These are phyloP conservation scores for Strigamia crassipes DNA, from an alignment of 2,888 invertebrate genomes.

Conservation along the genomic window DNA sequence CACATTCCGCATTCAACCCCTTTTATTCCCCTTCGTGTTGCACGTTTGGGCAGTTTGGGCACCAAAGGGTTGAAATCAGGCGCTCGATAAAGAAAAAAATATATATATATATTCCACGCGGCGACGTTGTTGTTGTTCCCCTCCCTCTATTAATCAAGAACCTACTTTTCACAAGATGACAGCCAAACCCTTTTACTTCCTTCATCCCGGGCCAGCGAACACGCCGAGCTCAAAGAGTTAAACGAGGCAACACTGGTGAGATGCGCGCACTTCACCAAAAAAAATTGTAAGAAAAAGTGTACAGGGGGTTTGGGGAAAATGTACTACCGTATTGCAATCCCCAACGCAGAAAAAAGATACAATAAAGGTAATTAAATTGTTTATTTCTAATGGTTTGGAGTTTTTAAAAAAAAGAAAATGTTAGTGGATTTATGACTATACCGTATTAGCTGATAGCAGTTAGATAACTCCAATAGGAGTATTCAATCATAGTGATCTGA, in stretches of 20 bases:
- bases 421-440: background rate
- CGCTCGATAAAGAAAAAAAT: constrained; percentile 32
- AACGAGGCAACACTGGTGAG: constrained; percentile 13
- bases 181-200: constrained; percentile 35
- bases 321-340: background rate
- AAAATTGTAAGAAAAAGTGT: background rate
- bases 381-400: too few species aligned
- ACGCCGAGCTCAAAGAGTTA: constrained; percentile 36
- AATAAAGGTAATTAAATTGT: too few species aligned
- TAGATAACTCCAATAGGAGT: background rate
- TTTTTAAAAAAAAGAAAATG: too few species aligned
- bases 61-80: constrained; percentile 40
- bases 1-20: constrained; percentile 31
- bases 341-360: background rate
- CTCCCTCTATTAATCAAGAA: constrained; percentile 40
- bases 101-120: constrained; percentile 35
- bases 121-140: constrained; percentile 41
- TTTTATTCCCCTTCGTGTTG: constrained; percentile 35
- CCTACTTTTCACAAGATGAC: constrained; percentile 40
- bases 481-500: constrained; percentile 4
- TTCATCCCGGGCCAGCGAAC: constrained; percentile 33
- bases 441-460: background rate
- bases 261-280: constrained; percentile 8
- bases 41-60: constrained; percentile 41
- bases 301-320: background rate